Evolutionary conservation across 2,888 invertebrate species (phyloP).

Genomic region (Margaritifera margaritifera): DNA sequence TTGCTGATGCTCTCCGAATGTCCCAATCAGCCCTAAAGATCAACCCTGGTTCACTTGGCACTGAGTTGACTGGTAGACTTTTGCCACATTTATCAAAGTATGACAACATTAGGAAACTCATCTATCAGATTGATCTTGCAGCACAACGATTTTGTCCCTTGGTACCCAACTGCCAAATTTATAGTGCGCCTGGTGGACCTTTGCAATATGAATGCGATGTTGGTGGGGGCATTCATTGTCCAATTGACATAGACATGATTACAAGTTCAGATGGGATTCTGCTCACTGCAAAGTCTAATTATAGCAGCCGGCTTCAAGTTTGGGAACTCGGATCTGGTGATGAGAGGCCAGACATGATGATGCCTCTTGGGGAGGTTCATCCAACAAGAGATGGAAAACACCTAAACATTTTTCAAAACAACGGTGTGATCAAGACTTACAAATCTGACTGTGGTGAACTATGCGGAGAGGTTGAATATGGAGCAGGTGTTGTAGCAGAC

Average conservation of each 20-base stretch:
- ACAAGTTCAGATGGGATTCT: conserved; percentile 57
- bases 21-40: conserved; percentile 92
- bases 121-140: conserved; percentile 59
- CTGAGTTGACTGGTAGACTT: conserved; percentile 92
- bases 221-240: conserved; percentile 42
- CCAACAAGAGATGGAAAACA: conserved; percentile 57
- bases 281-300: conserved; percentile 56
- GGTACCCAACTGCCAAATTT: conserved; percentile 64
- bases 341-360: conserved; percentile 56
- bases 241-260: conserved; percentile 58
- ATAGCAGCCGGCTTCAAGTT: conserved; percentile 50
- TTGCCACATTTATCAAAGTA: conserved; percentile 77
- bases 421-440: conserved; percentile 49
- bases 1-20: conserved; percentile 92
- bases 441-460: conserved; percentile 58
- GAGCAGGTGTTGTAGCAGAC: conserved; percentile 39
- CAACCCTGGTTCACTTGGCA: conserved; percentile 93
- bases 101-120: conserved; percentile 45
- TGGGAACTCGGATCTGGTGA: conserved; percentile 65
- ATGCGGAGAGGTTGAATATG: conserved; percentile 53
- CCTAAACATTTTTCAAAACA: conserved; percentile 56
- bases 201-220: conserved; percentile 64
- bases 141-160: conserved; percentile 54
- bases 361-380: conserved; percentile 52
- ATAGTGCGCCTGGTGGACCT: conserved; percentile 65